Conservation (phyloP, 2,888 invertebrate species). For the Archips xylosteana region DNA sequence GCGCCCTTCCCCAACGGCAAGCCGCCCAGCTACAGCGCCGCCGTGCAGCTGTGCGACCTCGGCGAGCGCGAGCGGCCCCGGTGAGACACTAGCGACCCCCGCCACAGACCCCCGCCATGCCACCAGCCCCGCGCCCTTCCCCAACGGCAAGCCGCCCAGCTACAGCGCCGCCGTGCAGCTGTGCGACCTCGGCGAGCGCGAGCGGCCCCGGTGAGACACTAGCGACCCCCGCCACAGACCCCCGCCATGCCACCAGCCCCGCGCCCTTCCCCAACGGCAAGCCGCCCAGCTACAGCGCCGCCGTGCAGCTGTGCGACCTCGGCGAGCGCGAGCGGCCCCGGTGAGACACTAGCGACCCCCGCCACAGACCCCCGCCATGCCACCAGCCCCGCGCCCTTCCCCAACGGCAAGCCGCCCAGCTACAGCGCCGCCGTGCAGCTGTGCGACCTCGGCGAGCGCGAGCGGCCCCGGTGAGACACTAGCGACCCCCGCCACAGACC, state of each 20-base stretch:
- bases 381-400: no score
- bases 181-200: slow-evolving; percentile 38
- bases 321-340: slow-evolving; percentile 58
- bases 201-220: slow-evolving; percentile 61
- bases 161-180: no score
- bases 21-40: slow-evolving; percentile 58
- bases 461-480: slow-evolving; percentile 56
- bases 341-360: slow-evolving; percentile 45
- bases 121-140: no score
- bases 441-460: no score
- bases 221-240: slow-evolving; percentile 30
- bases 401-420: no score
- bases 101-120: slow-evolving; percentile 38
- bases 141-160: no score
- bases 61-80: slow-evolving; percentile 60
- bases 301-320: no score
- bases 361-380: background rate
- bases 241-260: no score
- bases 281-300: no score
- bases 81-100: slow-evolving; percentile 46
- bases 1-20: no score
- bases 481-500: background rate
- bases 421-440: no score
- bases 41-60: slow-evolving; percentile 34
- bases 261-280: no score